These are phyloP conservation scores for Frieseomelitta varia DNA, from an alignment of 1,140 invertebrate genomes.

Conservation along the genomic window DNA sequence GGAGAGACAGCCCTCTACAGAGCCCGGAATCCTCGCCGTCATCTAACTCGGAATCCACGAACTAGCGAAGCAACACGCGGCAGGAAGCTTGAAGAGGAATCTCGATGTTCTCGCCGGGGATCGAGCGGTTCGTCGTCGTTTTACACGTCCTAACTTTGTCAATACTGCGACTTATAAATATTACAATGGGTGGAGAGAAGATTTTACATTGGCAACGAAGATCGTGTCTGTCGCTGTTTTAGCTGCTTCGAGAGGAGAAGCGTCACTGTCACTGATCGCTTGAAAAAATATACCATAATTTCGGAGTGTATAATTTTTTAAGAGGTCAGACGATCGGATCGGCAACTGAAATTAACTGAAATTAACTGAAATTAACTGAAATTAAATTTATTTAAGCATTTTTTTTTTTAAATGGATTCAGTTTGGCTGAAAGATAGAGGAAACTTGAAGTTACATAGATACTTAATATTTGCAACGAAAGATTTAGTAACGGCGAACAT, in stretches of 20 bases:
- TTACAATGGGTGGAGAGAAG: conserved; percentile 37
- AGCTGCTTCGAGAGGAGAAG: not conserved
- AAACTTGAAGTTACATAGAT: not conserved
- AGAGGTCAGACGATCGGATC: too few relatives aligned
- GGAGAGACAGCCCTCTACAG: conserved; percentile 56
- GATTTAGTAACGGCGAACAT: not conserved
- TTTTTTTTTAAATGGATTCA: not conserved
- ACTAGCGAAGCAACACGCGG: conserved; percentile 46
- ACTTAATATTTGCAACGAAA: not conserved
- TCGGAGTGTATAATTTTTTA: not conserved
- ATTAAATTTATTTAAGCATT: not conserved
- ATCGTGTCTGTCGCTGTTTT: conserved; percentile 3
- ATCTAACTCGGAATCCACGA: conserved; percentile 59
- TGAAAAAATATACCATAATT: not conserved
- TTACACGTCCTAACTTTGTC: conserved; percentile 76
- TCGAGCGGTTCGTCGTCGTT: conserved; percentile 44
- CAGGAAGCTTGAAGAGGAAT: not conserved
- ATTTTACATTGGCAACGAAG: conserved; percentile 30
- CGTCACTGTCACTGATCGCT: too few relatives aligned
- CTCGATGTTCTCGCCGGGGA: not conserved
- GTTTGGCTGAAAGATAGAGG: not conserved
- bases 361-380: not conserved
- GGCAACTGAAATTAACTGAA: not conserved
- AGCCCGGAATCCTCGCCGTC: conserved; percentile 73
- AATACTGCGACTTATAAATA: conserved; percentile 66